Conservation (phyloP, 2,888 invertebrate genomes). For the Boloria euphrosyne region DNA sequence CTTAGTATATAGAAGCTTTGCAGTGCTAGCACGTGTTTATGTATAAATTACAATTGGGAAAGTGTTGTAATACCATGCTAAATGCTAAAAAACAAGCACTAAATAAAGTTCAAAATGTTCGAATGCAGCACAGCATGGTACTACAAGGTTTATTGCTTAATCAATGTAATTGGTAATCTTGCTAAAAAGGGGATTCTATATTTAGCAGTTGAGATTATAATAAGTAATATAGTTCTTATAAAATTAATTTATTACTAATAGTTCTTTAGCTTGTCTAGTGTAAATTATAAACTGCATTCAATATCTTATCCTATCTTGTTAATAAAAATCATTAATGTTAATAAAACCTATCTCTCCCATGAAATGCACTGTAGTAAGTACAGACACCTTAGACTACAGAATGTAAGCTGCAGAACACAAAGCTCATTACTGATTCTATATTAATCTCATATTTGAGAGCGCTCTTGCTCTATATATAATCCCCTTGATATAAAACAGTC, state of each 20-base stretch:
- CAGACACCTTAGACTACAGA: background rate
- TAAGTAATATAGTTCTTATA: slow-evolving; percentile 12
- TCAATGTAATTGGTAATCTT: slow-evolving; percentile 67
- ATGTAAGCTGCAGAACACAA: slow-evolving; percentile 20
- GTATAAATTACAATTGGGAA: slow-evolving; percentile 27
- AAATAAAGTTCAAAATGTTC: slow-evolving; percentile 1
- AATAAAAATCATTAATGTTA: background rate
- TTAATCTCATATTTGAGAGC: slow-evolving; percentile 5
- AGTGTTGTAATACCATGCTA: slow-evolving; percentile 39
- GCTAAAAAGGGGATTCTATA: slow-evolving; percentile 62
- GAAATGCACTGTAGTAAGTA: background rate
- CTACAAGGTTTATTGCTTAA: slow-evolving; percentile 60
- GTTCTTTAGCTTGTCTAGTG: background rate
- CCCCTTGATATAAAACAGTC: slow-evolving; percentile 49
- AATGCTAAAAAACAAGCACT: slow-evolving; percentile 6
- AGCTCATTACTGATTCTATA: slow-evolving; percentile 21
- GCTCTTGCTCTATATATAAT: slow-evolving; percentile 44
- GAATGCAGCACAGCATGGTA: slow-evolving; percentile 45
- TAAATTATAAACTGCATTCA: too few relatives aligned
- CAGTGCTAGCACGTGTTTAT: slow-evolving; percentile 62
- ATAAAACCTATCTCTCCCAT: background rate
- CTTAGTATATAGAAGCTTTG: slow-evolving; percentile 65
- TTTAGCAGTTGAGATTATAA: slow-evolving; percentile 30
- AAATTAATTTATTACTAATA: slow-evolving; percentile 3
- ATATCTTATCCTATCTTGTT: too few relatives aligned